Percentiles rank a stretch among this genome's conserved stretches.
Evolutionary conservation across 1,140 invertebrate genomes (phyloP).

Genomic region (Sitophilus oryzae): DNA sequence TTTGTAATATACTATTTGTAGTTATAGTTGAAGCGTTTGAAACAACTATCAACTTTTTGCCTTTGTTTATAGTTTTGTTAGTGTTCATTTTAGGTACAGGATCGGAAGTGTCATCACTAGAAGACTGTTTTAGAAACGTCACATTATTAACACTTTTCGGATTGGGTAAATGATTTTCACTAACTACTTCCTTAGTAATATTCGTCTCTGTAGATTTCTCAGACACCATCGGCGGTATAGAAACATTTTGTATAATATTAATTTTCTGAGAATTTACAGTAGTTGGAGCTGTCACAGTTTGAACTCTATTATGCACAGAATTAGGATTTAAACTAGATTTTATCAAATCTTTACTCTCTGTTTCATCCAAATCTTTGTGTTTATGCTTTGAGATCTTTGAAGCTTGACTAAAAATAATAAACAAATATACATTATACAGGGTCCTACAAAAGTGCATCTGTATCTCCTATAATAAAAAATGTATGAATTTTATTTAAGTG

Average conservation of each 20-base stretch:
- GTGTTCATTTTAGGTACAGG: not conserved
- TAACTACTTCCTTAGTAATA: conserved; percentile 11
- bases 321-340: too few relatives aligned
- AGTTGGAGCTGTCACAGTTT: not conserved
- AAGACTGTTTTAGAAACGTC: conserved; percentile 6
- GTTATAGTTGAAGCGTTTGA: conserved; percentile 36
- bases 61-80: conserved; percentile 17
- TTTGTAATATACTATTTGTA: conserved; percentile 38
- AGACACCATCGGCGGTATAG: not conserved
- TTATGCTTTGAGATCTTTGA: conserved; percentile 8
- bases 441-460: too few relatives aligned
- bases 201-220: conserved; percentile 1
- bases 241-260: too few relatives aligned
- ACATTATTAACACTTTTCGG: conserved; percentile 18
- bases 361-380: conserved; percentile 25
- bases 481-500: too few relatives aligned
- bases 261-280: not conserved
- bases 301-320: too few relatives aligned
- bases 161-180: conserved; percentile 31
- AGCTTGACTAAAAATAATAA: conserved; percentile 13
- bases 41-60: conserved; percentile 41
- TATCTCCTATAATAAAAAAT: too few relatives aligned
- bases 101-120: conserved; percentile 4
- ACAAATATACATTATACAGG: not conserved
- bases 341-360: conserved; percentile 11